Conservation (phyloP, 2,797 vertebrate genomes). For the Pangasius krempfi region DNA sequence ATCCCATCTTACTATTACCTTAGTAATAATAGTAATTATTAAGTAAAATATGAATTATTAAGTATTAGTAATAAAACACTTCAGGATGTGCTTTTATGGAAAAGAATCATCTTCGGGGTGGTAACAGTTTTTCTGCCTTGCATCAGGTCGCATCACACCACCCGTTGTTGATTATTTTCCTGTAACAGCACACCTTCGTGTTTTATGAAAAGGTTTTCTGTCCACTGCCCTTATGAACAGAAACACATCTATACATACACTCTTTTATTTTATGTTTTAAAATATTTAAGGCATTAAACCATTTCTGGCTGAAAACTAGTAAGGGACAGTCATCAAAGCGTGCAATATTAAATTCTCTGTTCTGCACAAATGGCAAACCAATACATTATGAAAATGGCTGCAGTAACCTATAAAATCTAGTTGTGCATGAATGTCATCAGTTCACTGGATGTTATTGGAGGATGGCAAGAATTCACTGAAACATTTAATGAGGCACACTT, state of each 20-base stretch:
- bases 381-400: not conserved
- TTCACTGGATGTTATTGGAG: not conserved
- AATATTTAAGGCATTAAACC: not conserved
- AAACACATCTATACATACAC: not conserved
- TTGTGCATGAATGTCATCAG: not conserved
- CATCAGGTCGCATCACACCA: not conserved
- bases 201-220: not conserved
- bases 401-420: slow-evolving; percentile 1
- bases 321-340: not conserved
- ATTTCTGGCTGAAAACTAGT: not conserved
- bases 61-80: not conserved
- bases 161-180: not conserved
- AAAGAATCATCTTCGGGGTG: not conserved
- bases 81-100: not conserved
- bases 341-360: not conserved
- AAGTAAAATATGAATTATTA: too few relatives aligned
- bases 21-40: too few relatives aligned
- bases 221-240: not conserved
- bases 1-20: not conserved
- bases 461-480: not conserved
- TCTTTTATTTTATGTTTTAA: not conserved
- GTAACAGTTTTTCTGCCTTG: not conserved
- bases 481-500: not conserved
- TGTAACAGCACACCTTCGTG: not conserved
- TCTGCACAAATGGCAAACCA: not conserved